These are phyloP conservation scores for Eufriesea mexicana DNA, from an alignment of 1,140 invertebrate species.

Conservation along the genomic window DNA sequence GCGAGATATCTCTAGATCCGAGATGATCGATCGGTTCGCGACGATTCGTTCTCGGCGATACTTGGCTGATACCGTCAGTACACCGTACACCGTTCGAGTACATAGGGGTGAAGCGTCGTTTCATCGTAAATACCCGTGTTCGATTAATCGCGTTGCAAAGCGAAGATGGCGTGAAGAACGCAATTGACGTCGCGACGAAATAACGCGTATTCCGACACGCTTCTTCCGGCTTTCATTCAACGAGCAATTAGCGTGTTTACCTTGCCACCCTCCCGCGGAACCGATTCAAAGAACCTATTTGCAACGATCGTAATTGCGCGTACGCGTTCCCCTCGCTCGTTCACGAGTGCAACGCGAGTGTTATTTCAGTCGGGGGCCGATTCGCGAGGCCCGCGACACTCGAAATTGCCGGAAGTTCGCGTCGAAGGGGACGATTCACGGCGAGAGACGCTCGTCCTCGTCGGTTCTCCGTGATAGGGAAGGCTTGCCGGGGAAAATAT, in stretches of 20 bases:
- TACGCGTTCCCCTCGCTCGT: background rate
- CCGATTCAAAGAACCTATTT: slow-evolving; percentile 16
- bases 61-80: background rate
- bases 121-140: background rate
- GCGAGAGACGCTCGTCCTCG: slow-evolving; percentile 35
- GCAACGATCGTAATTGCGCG: slow-evolving; percentile 36
- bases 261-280: background rate
- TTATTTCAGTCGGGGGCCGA: background rate
- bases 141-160: background rate
- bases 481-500: slow-evolving; percentile 41
- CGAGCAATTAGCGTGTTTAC: slow-evolving; percentile 36
- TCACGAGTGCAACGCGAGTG: slow-evolving; percentile 8
- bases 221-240: slow-evolving; percentile 2
- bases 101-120: background rate
- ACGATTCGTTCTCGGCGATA: slow-evolving; percentile 29
- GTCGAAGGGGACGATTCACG: slow-evolving; percentile 17
- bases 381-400: background rate
- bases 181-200: background rate
- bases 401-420: background rate
- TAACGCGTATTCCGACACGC: background rate
- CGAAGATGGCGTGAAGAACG: background rate
- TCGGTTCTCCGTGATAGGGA: slow-evolving; percentile 13
- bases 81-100: background rate
- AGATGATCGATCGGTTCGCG: slow-evolving; percentile 46
- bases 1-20: background rate